These are phyloP conservation scores for Lymantria dispar DNA, from an alignment of 2,888 invertebrate species.

Conservation along the genomic window DNA sequence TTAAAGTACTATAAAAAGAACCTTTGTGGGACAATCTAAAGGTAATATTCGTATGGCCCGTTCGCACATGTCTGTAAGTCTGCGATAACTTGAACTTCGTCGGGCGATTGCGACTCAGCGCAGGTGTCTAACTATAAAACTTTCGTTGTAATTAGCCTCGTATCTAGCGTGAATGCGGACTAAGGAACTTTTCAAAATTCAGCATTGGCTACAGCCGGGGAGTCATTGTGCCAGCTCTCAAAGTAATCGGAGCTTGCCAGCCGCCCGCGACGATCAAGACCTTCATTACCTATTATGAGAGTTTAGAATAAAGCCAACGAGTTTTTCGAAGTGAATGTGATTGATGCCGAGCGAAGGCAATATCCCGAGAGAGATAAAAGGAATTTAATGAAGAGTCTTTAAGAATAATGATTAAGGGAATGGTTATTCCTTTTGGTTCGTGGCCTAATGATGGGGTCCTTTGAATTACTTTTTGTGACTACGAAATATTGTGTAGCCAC, in stretches of 20 bases:
- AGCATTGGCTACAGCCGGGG: conserved; percentile 73
- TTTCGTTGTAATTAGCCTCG: conserved; percentile 77
- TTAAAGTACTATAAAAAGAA: conserved; percentile 43
- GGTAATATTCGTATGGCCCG: conserved; percentile 48
- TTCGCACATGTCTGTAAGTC: conserved; percentile 61
- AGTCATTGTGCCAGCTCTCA: conserved; percentile 76
- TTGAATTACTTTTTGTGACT: conserved; percentile 73
- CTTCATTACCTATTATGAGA: conserved; percentile 83
- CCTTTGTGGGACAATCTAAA: conserved; percentile 42
- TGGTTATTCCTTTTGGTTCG: conserved; percentile 79
- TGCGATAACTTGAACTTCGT: conserved; percentile 80
- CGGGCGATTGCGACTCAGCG: conserved; percentile 69
- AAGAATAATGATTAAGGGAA: conserved; percentile 82
- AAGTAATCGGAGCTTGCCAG: conserved; percentile 77
- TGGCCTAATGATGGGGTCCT: conserved; percentile 75
- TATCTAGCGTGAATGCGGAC: conserved; percentile 75
- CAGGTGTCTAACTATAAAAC: conserved; percentile 82
- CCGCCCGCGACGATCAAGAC: conserved; percentile 73
- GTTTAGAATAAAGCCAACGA: conserved; percentile 82
- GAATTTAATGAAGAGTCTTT: conserved; percentile 83
- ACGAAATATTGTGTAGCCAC: conserved; percentile 61
- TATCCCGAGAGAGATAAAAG: conserved; percentile 81
- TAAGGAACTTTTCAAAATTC: conserved; percentile 77
- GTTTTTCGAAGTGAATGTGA: conserved; percentile 81
- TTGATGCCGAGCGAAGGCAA: conserved; percentile 79